Percentiles rank a stretch among this genome's conserved stretches.
phyloP scores from a whole-genome alignment of 2,797 vertebrate genomes.

The Gouania willdenowi region DNA sequence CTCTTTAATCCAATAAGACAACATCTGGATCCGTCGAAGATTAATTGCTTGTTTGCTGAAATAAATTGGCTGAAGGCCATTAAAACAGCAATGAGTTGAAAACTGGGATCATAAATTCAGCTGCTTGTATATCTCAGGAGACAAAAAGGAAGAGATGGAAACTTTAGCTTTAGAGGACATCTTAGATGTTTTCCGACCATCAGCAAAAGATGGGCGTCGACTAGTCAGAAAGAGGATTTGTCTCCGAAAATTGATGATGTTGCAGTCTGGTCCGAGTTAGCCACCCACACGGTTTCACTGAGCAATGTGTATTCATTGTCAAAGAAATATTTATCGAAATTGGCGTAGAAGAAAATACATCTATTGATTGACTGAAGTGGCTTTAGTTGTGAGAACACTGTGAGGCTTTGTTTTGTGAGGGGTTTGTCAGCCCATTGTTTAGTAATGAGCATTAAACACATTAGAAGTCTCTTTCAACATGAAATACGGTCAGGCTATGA shows the following conservation, averaged over 20 bases:
- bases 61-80: conserved; percentile 25
- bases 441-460: no score
- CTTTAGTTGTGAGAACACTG: no score
- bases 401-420: no score
- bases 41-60: conserved; percentile 25
- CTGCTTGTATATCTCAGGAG: neutral
- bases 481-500: no score
- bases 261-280: conserved; percentile 13
- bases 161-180: conserved; percentile 56
- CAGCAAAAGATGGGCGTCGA: conserved; percentile 29
- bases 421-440: no score
- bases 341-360: no score
- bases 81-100: conserved; percentile 28
- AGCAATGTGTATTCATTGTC: conserved; percentile 26
- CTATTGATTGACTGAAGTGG: no score
- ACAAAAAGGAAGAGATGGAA: conserved; percentile 12
- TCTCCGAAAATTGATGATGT: conserved; percentile 39
- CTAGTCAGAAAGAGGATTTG: conserved; percentile 35
- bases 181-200: conserved; percentile 37
- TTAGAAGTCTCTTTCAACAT: no score
- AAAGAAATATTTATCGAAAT: no score
- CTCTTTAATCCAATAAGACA: neutral
- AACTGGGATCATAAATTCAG: conserved; percentile 12
- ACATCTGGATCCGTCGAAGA: conserved; percentile 23
- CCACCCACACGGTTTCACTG: conserved; percentile 20